Base-by-base conservation (phyloP, 2,888 invertebrate species). In the Rotaria socialis region DNA sequence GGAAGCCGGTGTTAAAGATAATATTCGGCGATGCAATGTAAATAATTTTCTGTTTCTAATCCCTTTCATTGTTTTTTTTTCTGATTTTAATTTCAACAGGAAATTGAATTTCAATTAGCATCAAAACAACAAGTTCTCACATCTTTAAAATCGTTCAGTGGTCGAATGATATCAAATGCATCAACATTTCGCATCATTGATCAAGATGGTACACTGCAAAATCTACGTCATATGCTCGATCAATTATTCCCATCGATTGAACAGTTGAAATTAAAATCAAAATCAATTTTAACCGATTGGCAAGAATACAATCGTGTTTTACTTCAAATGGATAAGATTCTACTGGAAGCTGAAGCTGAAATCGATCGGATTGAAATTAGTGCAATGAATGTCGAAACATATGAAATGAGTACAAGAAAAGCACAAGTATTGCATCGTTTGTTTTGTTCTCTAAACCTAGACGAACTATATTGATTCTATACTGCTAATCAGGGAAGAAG, bases 401-500 rank as follows among this genome's bases (percentile, higher is more conserved):
- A 80, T n/a, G 80, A 80, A 80, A 80, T 80, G 80, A 47, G 80
- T 47, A 80, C 47, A 16, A 43, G 80, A 80, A 80, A 80, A 80
- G 80, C 80, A 80, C 80, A 80, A n/a, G 80, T 80, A 80, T 14
- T 52, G 1, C 52, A 52, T 4, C 8, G 16, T 11, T 16, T 52
- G 50, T 50, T 50, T 50, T 50, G 0, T 50, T 50, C 14, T 50
- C 35, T 35, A 35, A 35, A 35, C 35, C 35, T 52, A 52, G 4
- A 52, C 52, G 16, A 14, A 52, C 16, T 11, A 14, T 52, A 16
- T 52, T 35, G 35, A 52, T 16, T 52, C 14, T 52, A 16, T 52
- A 1, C 14, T 52, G 16, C 52, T 52, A 16, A 52, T 52, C 16
- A 52, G 16, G 11, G 16, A 52, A 14, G 52, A 52, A 52, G 8